Conservation (phyloP, 2,113 vertebrate genomes). For the Ceyx melanurus region DNA sequence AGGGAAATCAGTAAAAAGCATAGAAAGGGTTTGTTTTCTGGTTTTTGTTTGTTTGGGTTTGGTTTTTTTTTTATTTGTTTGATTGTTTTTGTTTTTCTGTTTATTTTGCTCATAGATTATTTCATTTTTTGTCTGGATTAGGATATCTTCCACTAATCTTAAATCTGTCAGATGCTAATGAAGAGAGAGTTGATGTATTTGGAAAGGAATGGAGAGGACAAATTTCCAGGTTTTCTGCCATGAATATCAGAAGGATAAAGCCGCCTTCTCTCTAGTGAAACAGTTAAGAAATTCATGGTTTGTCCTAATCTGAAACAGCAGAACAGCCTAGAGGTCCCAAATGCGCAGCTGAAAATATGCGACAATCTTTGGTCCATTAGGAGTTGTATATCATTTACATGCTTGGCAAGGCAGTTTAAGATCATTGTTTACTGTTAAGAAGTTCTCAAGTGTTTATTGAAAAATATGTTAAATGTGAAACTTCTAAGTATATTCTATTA, state of each 20-base stretch:
- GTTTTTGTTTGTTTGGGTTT: no score
- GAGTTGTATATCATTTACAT: constrained; percentile 49
- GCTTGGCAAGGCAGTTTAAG: constrained; percentile 65
- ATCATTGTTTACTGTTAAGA: constrained; percentile 64
- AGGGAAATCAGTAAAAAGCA: not conserved
- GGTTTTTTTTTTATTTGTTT: no score
- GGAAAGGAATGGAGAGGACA: constrained; percentile 38
- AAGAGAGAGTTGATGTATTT: constrained; percentile 7
- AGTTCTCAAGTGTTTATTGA: constrained; percentile 71
- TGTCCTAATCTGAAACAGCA: constrained; percentile 72
- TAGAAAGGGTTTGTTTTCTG: not conserved
- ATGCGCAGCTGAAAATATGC: constrained; percentile 59
- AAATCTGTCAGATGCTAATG: constrained; percentile 17
- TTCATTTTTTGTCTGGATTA: not conserved
- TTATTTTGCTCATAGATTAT: not conserved
- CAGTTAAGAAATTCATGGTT: constrained; percentile 55
- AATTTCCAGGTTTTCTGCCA: constrained; percentile 59
- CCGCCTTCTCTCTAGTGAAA: constrained; percentile 61
- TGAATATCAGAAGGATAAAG: constrained; percentile 52
- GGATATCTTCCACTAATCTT: constrained; percentile 8
- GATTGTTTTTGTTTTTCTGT: not conserved
- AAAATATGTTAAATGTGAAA: constrained; percentile 65
- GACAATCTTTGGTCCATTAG: constrained; percentile 22
- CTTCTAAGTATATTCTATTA: constrained; percentile 64
- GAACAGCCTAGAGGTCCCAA: constrained; percentile 57